Evolutionary conservation across 1,140 invertebrate species (phyloP).

Genomic region (Protaetia brevitarsis): DNA sequence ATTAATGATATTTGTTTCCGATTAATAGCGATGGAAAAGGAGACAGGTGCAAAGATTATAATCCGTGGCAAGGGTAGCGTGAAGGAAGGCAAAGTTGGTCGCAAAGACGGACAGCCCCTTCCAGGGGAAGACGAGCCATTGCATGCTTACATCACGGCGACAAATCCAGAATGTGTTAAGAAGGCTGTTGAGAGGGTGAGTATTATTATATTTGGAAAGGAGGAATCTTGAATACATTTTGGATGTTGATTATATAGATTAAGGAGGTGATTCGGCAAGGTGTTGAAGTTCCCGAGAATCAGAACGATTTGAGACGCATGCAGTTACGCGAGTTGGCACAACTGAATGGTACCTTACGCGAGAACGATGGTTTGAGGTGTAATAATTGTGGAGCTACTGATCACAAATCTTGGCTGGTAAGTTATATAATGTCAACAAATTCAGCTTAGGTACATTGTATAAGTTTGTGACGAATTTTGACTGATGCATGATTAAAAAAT

Average conservation of each 20-base stretch:
- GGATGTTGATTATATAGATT: too few relatives aligned
- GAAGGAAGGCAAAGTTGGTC: conserved; percentile 97
- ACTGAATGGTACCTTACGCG: conserved; percentile 96
- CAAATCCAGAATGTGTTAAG: conserved; percentile 94
- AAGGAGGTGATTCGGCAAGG: conserved; percentile 97
- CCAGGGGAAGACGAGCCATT: conserved; percentile 99
- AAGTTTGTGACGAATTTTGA: too few relatives aligned
- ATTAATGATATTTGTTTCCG: neutral
- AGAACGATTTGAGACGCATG: conserved; percentile 95
- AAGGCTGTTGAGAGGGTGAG: conserved; percentile 93
- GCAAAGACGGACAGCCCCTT: conserved; percentile 96
- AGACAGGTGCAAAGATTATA: conserved; percentile 99
- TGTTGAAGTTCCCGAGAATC: conserved; percentile 97
- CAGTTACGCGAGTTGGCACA: conserved; percentile 95
- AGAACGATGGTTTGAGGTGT: conserved; percentile 92
- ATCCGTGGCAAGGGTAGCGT: conserved; percentile 99
- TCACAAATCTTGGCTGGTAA: conserved; percentile 89
- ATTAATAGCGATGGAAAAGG: conserved; percentile 81
- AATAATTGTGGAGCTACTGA: conserved; percentile 90
- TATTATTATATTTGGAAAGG: neutral
- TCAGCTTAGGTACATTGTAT: too few relatives aligned
- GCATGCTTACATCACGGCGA: conserved; percentile 98
- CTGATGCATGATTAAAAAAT: too few relatives aligned
- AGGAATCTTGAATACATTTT: conserved; percentile 20
- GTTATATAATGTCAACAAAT: too few relatives aligned